phyloP scores from a whole-genome alignment of 2,888 invertebrate species.

The Epirrhoe tristata region DNA sequence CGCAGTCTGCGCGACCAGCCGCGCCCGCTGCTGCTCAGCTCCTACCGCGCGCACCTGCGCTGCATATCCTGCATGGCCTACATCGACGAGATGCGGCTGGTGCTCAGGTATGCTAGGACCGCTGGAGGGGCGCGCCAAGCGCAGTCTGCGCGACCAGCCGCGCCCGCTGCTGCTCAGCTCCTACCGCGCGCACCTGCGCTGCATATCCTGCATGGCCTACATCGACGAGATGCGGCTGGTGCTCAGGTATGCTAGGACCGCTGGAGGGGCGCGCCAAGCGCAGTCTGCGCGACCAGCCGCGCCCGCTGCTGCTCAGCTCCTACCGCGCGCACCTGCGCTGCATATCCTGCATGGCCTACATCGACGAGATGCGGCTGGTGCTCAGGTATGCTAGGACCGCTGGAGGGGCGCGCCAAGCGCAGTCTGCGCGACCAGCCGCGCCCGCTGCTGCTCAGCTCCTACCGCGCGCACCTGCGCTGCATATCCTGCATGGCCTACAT shows the following conservation, averaged over 20 bases:
- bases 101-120: conserved; percentile 86
- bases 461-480: too few relatives aligned
- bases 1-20: conserved; percentile 86
- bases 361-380: conserved; percentile 88
- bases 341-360: conserved; percentile 88
- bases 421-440: too few relatives aligned
- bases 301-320: conserved; percentile 88
- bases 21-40: conserved; percentile 88
- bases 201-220: conserved; percentile 88
- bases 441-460: too few relatives aligned
- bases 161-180: conserved; percentile 89
- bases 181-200: conserved; percentile 89
- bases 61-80: conserved; percentile 88
- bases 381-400: conserved; percentile 81
- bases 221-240: conserved; percentile 88
- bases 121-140: too few relatives aligned
- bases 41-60: conserved; percentile 89
- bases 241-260: conserved; percentile 88
- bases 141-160: conserved; percentile 85
- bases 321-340: conserved; percentile 89
- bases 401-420: too few relatives aligned
- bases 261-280: too few relatives aligned
- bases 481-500: too few relatives aligned
- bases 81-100: conserved; percentile 87
- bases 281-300: conserved; percentile 84